These are phyloP conservation scores for Eilema sororculum DNA, from an alignment of 2,888 invertebrate genomes.

Conservation along the genomic window DNA sequence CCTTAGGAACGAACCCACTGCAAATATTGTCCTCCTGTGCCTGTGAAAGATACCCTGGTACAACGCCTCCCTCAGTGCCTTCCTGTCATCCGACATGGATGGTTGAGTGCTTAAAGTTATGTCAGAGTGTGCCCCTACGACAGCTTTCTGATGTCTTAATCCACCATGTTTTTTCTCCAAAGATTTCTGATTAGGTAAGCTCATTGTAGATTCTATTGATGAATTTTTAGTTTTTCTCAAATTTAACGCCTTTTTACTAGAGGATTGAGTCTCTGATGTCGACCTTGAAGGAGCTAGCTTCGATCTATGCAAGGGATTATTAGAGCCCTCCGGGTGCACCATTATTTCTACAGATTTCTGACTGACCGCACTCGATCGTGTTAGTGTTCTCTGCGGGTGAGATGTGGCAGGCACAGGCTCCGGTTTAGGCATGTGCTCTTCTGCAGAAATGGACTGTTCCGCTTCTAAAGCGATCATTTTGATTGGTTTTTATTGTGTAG, in stretches of 20 bases:
- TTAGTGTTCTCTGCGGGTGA: conserved; percentile 81
- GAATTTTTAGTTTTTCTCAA: conserved; percentile 84
- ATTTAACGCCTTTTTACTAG: conserved; percentile 79
- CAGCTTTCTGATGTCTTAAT: conserved; percentile 88
- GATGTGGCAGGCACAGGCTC: conserved; percentile 75
- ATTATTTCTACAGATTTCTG: conserved; percentile 88
- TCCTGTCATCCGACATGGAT: conserved; percentile 87
- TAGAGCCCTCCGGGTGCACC: conserved; percentile 81
- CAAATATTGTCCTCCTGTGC: conserved; percentile 91
- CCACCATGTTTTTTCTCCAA: conserved; percentile 85
- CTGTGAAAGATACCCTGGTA: conserved; percentile 93
- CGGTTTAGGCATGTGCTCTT: conserved; percentile 72
- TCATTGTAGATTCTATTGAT: conserved; percentile 85
- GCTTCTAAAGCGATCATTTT: conserved; percentile 83
- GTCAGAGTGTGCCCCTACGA: conserved; percentile 88
- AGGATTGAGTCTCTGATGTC: conserved; percentile 80
- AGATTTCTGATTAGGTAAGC: conserved; percentile 84
- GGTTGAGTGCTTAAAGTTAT: conserved; percentile 83
- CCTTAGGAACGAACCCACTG: conserved; percentile 91
- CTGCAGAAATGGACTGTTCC: conserved; percentile 75
- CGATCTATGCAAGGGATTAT: conserved; percentile 81
- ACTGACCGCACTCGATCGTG: conserved; percentile 88
- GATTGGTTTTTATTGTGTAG: conserved; percentile 43
- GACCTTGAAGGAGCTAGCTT: conserved; percentile 81
- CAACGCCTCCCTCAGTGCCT: conserved; percentile 90